A percentile compares a stretch with the other conserved stretches of the same genome.
phyloP scores from a whole-genome alignment of 2,797 vertebrate species.

The Smutsia gigantea region DNA sequence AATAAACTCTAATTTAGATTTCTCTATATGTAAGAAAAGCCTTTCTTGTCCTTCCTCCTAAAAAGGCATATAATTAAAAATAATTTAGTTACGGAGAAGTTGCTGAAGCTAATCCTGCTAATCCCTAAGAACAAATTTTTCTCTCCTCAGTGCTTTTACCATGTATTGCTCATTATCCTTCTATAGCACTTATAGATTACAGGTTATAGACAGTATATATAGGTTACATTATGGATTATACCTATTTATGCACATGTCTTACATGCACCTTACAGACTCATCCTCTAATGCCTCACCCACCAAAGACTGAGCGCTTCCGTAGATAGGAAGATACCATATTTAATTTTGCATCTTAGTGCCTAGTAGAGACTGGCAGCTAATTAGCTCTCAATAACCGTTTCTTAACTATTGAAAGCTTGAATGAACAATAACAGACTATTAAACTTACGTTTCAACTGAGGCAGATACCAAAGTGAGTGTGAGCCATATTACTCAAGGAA shows the following conservation, averaged over 20 bases:
- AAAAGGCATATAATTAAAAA: neutral
- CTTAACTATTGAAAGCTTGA: neutral
- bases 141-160: neutral
- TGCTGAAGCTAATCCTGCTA: neutral
- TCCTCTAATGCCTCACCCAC: neutral
- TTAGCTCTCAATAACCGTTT: neutral
- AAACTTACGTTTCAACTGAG: neutral
- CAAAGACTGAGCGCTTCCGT: neutral
- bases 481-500: neutral
- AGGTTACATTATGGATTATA: neutral
- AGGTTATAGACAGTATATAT: too few species aligned
- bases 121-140: neutral
- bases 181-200: neutral
- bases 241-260: neutral
- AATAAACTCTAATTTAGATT: neutral
- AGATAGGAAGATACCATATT: neutral
- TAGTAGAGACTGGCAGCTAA: neutral
- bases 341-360: neutral
- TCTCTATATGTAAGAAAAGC: neutral
- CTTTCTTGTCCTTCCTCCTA: neutral
- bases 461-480: neutral
- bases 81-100: neutral
- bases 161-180: neutral
- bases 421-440: neutral
- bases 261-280: neutral